Base-by-base conservation (phyloP, 2,888 invertebrate genomes). In the Exocentrus adspersus region DNA sequence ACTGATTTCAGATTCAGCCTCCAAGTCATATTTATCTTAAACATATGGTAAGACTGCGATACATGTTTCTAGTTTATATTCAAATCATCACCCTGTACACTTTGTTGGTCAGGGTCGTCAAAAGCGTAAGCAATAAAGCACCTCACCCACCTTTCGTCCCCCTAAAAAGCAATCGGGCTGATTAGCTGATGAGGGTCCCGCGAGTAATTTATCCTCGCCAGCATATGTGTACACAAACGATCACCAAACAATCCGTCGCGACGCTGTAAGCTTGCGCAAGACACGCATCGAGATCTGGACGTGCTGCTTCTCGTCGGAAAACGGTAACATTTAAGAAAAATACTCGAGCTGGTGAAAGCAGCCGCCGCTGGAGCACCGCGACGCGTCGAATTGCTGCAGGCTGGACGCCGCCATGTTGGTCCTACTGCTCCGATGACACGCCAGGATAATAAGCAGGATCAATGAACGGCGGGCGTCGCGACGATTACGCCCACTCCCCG, bases 381-480 rank as follows among this genome's bases (percentile, higher is more conserved):
- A 57, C 63, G 58, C 51, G 56, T 54, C 51, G 54, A 54, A 61
- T 50, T 50, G 42, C 57, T 43, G 30, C 21, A 30, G 43, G 30
- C 10, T 12, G 37, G 28, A 42, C 63, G 65, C 62, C 62, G 76
- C 76, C 76, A 76, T 76, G 69, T 74, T 75, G 72, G 57, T 73
- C 70, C 62, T 45, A 62, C 67, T 64, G 68, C 59, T 59, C 51
- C 57, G 64, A 64, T 65, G 69, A 71, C n/a, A 19, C 37, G 52
- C 62, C 59, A 54, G 57, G 64, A 64, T 60, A n/a, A n/a, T n/a
- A n/a, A n/a, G 57, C 37, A 70, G 74, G 75, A 76, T 76, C 76
- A 75, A 76, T 76, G 76, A 72, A 69, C 65, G 64, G 50, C 70
- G 71, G 64, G 50, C 70, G 71, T 64, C 64, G 64, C 20, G 28